Conservation (phyloP, 2,113 vertebrate species). For the Tragelaphus buxtoni region DNA sequence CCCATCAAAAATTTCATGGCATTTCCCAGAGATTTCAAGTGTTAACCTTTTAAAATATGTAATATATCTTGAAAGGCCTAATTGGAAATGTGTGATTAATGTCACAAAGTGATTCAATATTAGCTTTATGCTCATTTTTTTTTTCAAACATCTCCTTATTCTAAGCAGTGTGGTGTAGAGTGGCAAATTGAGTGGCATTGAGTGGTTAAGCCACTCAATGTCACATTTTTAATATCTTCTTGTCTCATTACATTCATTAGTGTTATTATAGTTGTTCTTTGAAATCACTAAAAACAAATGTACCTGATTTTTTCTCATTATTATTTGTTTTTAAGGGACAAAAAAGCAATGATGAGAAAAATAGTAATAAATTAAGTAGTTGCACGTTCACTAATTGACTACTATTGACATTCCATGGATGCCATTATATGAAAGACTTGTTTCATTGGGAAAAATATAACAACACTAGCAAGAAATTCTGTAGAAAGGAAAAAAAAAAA, state of each 20-base stretch:
- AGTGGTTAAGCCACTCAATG: neutral
- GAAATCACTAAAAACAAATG: neutral
- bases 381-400: neutral
- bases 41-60: neutral
- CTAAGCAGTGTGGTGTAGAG: neutral
- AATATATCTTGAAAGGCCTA: neutral
- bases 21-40: neutral
- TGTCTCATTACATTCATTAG: neutral
- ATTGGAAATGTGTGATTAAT: neutral
- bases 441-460: neutral
- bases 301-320: neutral
- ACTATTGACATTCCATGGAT: neutral
- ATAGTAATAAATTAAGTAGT: neutral
- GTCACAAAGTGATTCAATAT: neutral
- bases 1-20: neutral
- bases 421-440: neutral
- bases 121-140: neutral
- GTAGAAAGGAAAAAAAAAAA: neutral
- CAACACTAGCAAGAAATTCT: neutral
- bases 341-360: neutral
- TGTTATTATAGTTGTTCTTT: neutral
- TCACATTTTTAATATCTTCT: neutral
- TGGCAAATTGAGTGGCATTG: neutral
- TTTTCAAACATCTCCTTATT: neutral
- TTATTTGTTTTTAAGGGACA: neutral